These are phyloP conservation scores for Ailurus styani DNA, from an alignment of 2,113 vertebrate genomes.

Conservation along the genomic window DNA sequence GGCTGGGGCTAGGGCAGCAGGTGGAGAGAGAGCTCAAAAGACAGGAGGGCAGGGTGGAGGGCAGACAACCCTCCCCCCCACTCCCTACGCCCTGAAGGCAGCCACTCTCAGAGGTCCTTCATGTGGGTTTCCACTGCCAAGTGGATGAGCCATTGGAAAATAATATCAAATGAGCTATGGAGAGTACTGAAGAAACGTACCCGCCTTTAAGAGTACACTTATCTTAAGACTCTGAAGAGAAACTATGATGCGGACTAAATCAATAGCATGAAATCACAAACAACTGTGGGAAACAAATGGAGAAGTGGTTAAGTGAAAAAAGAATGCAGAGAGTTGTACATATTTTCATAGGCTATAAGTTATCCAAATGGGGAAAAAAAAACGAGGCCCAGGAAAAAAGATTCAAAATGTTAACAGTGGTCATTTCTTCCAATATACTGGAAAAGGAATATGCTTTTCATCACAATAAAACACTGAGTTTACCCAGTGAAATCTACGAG, in stretches of 20 bases:
- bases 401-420: not conserved
- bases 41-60: no score
- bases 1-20: not conserved
- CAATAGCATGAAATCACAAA: not conserved
- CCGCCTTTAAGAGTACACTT: not conserved
- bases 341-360: not conserved
- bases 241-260: not conserved
- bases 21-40: not conserved
- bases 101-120: not conserved
- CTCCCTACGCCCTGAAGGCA: not conserved
- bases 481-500: not conserved
- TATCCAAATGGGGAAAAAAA: slow-evolving; percentile 3
- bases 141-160: not conserved
- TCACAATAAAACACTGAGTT: not conserved
- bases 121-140: not conserved
- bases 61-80: not conserved
- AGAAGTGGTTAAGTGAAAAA: not conserved
- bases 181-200: not conserved
- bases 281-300: not conserved
- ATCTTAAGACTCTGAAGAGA: not conserved
- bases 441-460: not conserved
- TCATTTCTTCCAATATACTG: not conserved
- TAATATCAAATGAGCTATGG: not conserved
- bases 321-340: not conserved
- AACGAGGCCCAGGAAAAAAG: not conserved